These are phyloP conservation scores for Agriopis marginaria DNA, from an alignment of 2,888 invertebrate species.

Conservation along the genomic window DNA sequence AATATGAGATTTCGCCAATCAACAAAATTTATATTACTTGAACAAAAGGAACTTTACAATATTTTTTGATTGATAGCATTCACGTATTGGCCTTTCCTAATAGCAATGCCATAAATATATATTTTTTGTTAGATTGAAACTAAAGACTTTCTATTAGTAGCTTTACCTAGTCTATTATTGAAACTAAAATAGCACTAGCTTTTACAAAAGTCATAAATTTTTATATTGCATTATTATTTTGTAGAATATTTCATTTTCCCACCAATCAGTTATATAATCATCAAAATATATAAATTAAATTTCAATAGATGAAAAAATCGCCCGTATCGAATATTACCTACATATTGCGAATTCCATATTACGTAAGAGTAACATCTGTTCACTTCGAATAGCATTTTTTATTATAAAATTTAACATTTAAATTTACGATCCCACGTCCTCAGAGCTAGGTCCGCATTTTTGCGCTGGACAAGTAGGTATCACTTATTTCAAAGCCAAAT, in stretches of 20 bases:
- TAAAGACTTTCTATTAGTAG: too few relatives aligned
- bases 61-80: conserved; percentile 23
- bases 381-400: conserved; percentile 2
- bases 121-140: conserved; percentile 21
- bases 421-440: conserved; percentile 25
- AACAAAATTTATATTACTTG: conserved; percentile 5
- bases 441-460: conserved; percentile 31
- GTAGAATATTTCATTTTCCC: too few relatives aligned
- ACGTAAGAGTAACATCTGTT: conserved; percentile 23
- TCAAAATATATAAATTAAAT: not conserved
- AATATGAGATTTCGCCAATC: conserved; percentile 13
- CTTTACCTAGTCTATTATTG: too few relatives aligned
- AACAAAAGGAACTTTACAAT: conserved; percentile 22
- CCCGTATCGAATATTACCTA: conserved; percentile 10
- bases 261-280: too few relatives aligned
- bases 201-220: too few relatives aligned
- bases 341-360: conserved; percentile 1
- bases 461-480: conserved; percentile 26
- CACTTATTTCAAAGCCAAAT: conserved; percentile 34
- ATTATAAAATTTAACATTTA: conserved; percentile 11
- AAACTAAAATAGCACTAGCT: conserved; percentile 12
- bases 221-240: too few relatives aligned
- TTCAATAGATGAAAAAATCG: not conserved
- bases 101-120: conserved; percentile 31
- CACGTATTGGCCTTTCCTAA: conserved; percentile 29